phyloP scores from a whole-genome alignment of 2,888 invertebrate species.

The Dioctria rufipes region DNA sequence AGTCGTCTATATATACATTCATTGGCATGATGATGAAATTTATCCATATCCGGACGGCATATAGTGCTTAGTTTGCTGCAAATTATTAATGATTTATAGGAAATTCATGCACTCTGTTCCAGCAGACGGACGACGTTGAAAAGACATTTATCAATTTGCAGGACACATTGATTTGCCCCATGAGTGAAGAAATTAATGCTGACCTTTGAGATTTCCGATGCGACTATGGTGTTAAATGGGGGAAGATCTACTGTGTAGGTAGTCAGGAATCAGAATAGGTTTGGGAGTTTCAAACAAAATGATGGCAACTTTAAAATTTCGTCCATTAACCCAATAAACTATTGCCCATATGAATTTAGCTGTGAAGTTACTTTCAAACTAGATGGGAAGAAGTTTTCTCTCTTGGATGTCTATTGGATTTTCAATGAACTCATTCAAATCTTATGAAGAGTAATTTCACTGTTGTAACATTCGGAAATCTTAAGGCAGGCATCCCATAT shows the following conservation, averaged over 20 bases:
- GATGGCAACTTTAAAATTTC: conserved; percentile 6
- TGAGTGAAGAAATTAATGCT: conserved; percentile 37
- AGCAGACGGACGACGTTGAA: conserved; percentile 33
- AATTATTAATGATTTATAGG: conserved; percentile 40
- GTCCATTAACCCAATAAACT: conserved; percentile 33
- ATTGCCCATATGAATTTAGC: neutral
- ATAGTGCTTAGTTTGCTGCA: conserved; percentile 21
- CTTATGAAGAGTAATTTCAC: conserved; percentile 40
- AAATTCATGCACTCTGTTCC: conserved; percentile 39
- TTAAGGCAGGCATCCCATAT: neutral
- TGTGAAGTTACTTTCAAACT: conserved; percentile 7
- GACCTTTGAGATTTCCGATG: conserved; percentile 9
- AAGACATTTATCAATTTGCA: conserved; percentile 39
- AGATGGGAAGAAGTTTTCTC: conserved; percentile 1
- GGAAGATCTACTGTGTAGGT: too few relatives aligned
- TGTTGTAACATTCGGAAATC: neutral
- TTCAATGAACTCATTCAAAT: conserved; percentile 44
- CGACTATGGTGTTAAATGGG: neutral
- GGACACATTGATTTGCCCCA: conserved; percentile 33
- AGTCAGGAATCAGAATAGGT: neutral
- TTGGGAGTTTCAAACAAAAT: conserved; percentile 5
- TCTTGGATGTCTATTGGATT: conserved; percentile 24
- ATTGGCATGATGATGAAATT: too few relatives aligned
- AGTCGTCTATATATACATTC: too few relatives aligned
- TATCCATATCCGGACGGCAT: too few relatives aligned